Evolutionary conservation across 2,113 vertebrate species (phyloP).

Genomic region (Sturnus vulgaris): DNA sequence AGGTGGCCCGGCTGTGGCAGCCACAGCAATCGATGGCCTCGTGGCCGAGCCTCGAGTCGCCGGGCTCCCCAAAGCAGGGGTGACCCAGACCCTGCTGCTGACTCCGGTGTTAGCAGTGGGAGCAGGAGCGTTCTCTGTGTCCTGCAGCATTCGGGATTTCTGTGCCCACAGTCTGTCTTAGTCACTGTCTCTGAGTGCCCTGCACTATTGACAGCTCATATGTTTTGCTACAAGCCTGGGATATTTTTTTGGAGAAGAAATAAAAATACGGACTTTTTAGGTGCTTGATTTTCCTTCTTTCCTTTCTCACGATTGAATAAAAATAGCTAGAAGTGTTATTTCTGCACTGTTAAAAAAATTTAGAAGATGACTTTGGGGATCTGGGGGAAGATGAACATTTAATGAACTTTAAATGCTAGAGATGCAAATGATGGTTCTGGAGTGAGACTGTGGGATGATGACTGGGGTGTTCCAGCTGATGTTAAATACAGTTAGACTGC

Average conservation of each 20-base stretch:
- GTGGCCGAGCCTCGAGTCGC: too few relatives aligned
- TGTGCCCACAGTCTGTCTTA: background rate
- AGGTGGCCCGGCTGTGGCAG: too few relatives aligned
- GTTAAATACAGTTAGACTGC: background rate
- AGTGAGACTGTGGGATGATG: background rate
- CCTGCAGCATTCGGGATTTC: background rate
- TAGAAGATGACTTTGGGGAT: background rate
- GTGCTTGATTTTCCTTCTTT: background rate
- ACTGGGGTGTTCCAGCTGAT: background rate
- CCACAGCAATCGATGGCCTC: too few relatives aligned
- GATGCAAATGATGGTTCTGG: background rate
- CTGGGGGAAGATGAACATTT: background rate
- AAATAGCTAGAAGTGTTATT: constrained; percentile 12
- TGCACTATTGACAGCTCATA: background rate
- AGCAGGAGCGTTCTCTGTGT: background rate
- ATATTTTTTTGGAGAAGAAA: background rate
- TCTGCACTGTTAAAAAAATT: background rate
- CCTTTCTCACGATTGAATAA: background rate
- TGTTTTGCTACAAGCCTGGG: background rate
- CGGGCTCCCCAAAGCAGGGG: background rate
- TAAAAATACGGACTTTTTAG: background rate
- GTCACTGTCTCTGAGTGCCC: background rate
- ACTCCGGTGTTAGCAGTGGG: background rate
- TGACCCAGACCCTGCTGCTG: background rate
- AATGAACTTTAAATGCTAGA: background rate